Base-by-base conservation (phyloP, 2,888 invertebrate genomes). In the Lasioglossum malachurum region DNA sequence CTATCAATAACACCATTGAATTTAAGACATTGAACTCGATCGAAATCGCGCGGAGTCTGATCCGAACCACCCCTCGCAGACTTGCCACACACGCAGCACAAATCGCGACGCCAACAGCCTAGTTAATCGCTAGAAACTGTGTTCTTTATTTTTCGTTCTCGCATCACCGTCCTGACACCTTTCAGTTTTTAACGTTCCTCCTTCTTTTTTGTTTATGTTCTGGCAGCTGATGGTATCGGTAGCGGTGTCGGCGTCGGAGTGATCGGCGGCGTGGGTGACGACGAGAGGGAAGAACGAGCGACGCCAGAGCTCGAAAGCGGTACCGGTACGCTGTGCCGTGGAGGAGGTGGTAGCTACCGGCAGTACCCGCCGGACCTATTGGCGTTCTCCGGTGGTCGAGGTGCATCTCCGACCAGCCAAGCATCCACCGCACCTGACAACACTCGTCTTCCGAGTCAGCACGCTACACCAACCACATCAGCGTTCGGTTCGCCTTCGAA, bases 321-420 rank as follows among this genome's bases (percentile, higher is more conserved):
- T 96, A 96, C 88, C 96, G 92, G 91, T 49, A 88, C 88, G 16
- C 75, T 92, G 79, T 76, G 88, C 82, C 77, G 93, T 87, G 76
- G 88, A 57, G 73, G 89, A 84, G 96, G 96, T 71, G 96, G 96
- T 41, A 96, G 96, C 38, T 88, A 90, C 83, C 96, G 97, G 23
- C 97, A 97, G 38, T 97, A 98, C 94, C 98, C 98, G 38, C 98
- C 98, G 0, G 98, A 98, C 94, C 96, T 98, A 16, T 96, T 98
- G 86, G 97, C 98, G 1, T 98, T 98, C 94, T 97, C 98, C 83
- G 98, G 98, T 16, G 95, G 94, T 23, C 92, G 95, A 0, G 95
- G 94, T 8, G 93, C 94, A 19, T 95, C 95, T 69, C 95, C 95
- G n/a, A 95, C 95, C 41, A 98, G 98, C 93, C 98, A 97, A 82